Base-by-base conservation (phyloP, 2,888 invertebrate genomes). In the Callinectes sapidus region DNA sequence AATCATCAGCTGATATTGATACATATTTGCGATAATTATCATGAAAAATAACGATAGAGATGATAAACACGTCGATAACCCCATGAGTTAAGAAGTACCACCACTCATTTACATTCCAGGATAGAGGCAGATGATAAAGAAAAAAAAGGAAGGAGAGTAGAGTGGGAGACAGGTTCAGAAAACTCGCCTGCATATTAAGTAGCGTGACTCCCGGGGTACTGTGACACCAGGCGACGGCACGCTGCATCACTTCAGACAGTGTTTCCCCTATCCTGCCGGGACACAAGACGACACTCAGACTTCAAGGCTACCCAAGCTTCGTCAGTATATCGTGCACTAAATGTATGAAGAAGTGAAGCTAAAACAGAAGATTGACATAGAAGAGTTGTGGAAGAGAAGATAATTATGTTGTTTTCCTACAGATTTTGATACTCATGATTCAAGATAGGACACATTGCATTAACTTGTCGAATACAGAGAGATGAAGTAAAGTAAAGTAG, bases 191-290 rank as follows among this genome's bases (percentile, higher is more conserved):
- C 32, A 92, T 1, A n/a, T 92, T 92, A 28, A 90, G 71, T 18
- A 92, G 81, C 3, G 77, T 54, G 48, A 90, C 55, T 23, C 87
- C 87, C 5, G 87, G n/a, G 35, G 71, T 77, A 3, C 77, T 18
- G 32, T 71, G 28, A 39, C 92, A 90, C 92, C 92, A 92, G 35
- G 35, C 18, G 28, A 92, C 77, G 55, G 90, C 92, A n/a, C 92
- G 87, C 81, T 90, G 35, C 28, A 92, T 92, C 87, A 92, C 85
- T 23, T 92, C 90, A 39, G 87, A 8, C 23, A 92, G 39, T 1
- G 90, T 90, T 48, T 90, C 92, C 88, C 85, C 92, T 14, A 23
- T 55, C 13, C 90, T 90, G 86, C 42, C 35, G 35, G 35, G 10
- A 89, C 61, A 89, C 54, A 89, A 0, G 6, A 13, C 55, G 10